These are phyloP conservation scores for Trichopria drosophilae DNA, from an alignment of 2,888 invertebrate genomes.

Conservation along the genomic window DNA sequence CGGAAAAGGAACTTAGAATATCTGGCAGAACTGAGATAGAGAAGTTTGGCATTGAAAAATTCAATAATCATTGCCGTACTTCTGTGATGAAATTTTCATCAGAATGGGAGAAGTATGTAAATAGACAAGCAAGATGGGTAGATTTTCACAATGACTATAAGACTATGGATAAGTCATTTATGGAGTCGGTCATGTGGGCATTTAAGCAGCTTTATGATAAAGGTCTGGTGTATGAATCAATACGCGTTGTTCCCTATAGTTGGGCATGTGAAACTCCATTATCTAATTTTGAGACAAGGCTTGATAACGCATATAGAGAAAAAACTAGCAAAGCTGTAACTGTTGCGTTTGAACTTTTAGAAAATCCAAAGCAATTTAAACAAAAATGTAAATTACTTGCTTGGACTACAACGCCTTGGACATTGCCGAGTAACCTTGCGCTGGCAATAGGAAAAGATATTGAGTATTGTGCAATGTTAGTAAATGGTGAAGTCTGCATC, in stretches of 20 bases:
- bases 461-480: constrained; percentile 19
- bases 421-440: constrained; percentile 12
- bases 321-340: constrained; percentile 21
- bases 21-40: constrained; percentile 23
- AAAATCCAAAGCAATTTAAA: constrained; percentile 18
- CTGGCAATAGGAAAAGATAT: constrained; percentile 15
- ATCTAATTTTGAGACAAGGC: constrained; percentile 21
- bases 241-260: constrained; percentile 22
- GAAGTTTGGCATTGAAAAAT: constrained; percentile 24
- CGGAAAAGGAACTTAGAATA: constrained; percentile 27
- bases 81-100: constrained; percentile 24
- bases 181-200: constrained; percentile 26
- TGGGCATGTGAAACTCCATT: constrained; percentile 23
- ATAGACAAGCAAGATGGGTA: constrained; percentile 24
- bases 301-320: constrained; percentile 24
- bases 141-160: constrained; percentile 26
- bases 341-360: constrained; percentile 22
- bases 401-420: constrained; percentile 21
- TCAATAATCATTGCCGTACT: constrained; percentile 22
- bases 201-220: constrained; percentile 24
- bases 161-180: constrained; percentile 24
- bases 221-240: constrained; percentile 21
- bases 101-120: constrained; percentile 25
- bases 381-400: constrained; percentile 16
- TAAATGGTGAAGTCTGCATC: constrained; percentile 11